Evolutionary conservation across 1,140 invertebrate species (phyloP), one percentile per base, ranked within the genome.

Genomic region (Bombus difficillimus): DNA sequence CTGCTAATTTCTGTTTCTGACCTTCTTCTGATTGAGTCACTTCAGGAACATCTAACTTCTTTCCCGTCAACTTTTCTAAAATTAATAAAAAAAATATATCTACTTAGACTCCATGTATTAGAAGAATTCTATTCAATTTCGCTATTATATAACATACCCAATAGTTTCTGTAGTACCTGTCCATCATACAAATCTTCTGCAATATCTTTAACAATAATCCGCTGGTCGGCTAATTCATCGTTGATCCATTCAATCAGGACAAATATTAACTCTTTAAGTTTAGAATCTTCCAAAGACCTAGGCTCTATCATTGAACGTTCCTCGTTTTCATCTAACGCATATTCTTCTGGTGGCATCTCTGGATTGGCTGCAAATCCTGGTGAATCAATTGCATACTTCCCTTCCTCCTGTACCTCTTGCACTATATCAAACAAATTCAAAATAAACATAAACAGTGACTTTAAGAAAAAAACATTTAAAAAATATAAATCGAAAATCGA

Each of bases 111-210:
- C 0, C 25, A 78, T 6, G 25, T 75, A 32, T n/a, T n/a, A 64
- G 1, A 57, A 62, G 0, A 41, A 41, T n/a, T 47, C 5, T 62
- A 76, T 81, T 15, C 1, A 43, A 15, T 37, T 18, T 47, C 1
- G 37, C n/a, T 18, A 15, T 39, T 41, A 59, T 13, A 62, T 59
- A 28, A 87, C 92, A 93, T 95, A 97, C 98, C 97, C 90, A 99
- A 96, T 15, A 99, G 95, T 95, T 99, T 99, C 94, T 99, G 99
- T 28, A 99, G 95, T 84, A 99, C 98, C 96, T 99, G 99, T 18
- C 99, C 99, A 96, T 99, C 99, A 95, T 99, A 99, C 78, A 99
- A 95, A 96, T 99, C 99, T 95, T 99, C 99, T 83, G 98, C 98
- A 66, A 99, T 97, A 92, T 99, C 97, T 94, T 99, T 99, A 0